Base-by-base conservation (phyloP, 2,113 vertebrate species). In the Pao palembangensis region DNA sequence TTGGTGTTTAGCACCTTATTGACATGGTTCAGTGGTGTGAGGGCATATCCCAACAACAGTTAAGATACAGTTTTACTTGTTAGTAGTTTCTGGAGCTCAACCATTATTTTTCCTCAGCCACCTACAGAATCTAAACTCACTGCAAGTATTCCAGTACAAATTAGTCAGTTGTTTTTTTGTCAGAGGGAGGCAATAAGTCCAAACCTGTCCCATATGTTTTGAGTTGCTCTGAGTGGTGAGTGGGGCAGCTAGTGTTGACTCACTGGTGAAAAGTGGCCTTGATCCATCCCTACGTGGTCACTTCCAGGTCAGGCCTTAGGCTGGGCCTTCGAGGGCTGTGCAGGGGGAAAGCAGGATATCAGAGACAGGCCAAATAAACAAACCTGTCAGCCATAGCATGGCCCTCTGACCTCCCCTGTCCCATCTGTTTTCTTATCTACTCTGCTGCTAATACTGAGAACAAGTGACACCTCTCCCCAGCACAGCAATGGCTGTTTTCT, bases 331-430 rank as follows among this genome's bases (percentile, higher is more conserved):
- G 64, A 62, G 58, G 76, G 71, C 71, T 50, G 55, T 69, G 63
- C 65, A 57, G 76, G 50, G 55, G 73, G 76, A 59, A 75, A 71
- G 75, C 87, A 88, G 89, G 89, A 90, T 87, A 89, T 86, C 85
- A 85, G 85, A 89, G 86, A 88, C 86, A 81, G 82, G 81, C 79
- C 83, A 88, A 89, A 89, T 89, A 90, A 90, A 90, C 89, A 90
- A 82, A 82, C 65, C 84, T 85, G 86, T 87, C 84, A 85, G 81
- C 77, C 81, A 46, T 76, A 85, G 86, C 84, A 85, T 71, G 83
- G 83, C 79, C 81, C 81, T 81, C 75, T 89, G 87, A 90, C 87
- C 87, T 87, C 64, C 71, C 75, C 79, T 85, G 85, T 87, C 85
- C 88, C 85, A 86, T 84, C 80, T 89, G 86, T 87, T 86, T 88